Conservation (phyloP, 1,140 invertebrate species). For the Leucophenga varia region DNA sequence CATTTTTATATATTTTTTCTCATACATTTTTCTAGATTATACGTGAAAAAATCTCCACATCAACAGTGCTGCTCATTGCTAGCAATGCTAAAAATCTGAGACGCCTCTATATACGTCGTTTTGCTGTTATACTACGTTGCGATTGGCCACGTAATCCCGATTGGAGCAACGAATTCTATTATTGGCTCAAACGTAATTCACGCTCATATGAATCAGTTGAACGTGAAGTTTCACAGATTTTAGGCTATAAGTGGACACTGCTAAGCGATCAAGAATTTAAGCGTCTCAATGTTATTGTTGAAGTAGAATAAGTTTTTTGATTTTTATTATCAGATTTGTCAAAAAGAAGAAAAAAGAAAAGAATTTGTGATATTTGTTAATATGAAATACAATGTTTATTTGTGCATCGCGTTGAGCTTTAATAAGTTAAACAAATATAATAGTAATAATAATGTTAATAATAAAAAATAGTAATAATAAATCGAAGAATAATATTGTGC, state of each 20-base stretch:
- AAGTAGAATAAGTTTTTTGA: too few species aligned
- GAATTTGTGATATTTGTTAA: conserved; percentile 16
- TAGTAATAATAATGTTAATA: too few species aligned
- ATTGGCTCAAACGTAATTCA: conserved; percentile 66
- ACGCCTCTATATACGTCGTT: conserved; percentile 69
- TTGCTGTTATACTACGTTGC: conserved; percentile 70
- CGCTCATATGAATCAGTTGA: conserved; percentile 67
- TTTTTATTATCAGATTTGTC: too few species aligned
- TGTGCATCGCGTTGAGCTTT: conserved; percentile 42
- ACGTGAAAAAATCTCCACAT: conserved; percentile 76
- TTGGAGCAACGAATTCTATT: conserved; percentile 68
- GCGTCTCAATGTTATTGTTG: conserved; percentile 39
- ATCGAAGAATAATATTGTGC: too few species aligned
- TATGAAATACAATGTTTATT: too few species aligned
- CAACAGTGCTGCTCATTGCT: conserved; percentile 75
- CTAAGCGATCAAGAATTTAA: conserved; percentile 73
- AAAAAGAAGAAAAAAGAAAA: background rate
- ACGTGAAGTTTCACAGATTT: conserved; percentile 68
- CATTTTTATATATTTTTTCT: background rate
- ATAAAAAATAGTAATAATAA: too few species aligned
- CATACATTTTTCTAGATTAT: conserved; percentile 61
- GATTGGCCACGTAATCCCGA: conserved; percentile 70
- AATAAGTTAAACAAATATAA: conserved; percentile 25
- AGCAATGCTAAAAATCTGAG: conserved; percentile 66
- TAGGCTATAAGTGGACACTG: conserved; percentile 73